phyloP scores from a whole-genome alignment of 2,888 invertebrate species.

The Meta bourneti region DNA sequence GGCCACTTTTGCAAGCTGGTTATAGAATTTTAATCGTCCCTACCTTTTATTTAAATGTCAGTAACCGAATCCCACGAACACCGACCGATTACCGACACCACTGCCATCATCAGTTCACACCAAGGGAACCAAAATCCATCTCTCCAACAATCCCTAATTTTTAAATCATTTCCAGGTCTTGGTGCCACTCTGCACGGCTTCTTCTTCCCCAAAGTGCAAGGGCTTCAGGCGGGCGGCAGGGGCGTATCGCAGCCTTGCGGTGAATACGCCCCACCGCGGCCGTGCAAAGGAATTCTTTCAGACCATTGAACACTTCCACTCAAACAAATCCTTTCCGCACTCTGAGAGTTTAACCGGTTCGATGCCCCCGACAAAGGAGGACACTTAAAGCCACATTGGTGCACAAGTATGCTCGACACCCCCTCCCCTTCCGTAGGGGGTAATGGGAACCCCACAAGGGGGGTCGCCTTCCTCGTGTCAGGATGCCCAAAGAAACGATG shows the following conservation, averaged over 20 bases:
- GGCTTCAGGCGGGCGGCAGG: not conserved
- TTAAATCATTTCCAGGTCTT: too few species aligned
- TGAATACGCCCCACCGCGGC: constrained; percentile 40
- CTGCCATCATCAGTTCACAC: too few species aligned
- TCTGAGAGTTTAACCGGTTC: constrained; percentile 47
- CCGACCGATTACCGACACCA: too few species aligned
- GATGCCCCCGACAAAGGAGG: constrained; percentile 38
- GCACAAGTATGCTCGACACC: not conserved
- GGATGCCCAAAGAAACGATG: constrained; percentile 27
- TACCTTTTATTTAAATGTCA: too few species aligned
- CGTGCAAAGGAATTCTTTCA: constrained; percentile 58
- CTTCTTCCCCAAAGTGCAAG: not conserved
- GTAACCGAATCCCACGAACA: too few species aligned
- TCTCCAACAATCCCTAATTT: too few species aligned
- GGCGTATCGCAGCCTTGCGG: constrained; percentile 39
- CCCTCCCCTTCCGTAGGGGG: not conserved
- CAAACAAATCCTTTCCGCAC: constrained; percentile 53
- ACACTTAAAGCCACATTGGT: constrained; percentile 45
- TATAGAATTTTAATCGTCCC: too few species aligned
- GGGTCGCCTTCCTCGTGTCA: constrained; percentile 11
- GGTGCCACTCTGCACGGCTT: not conserved
- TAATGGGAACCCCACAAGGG: too few species aligned
- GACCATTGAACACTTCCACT: constrained; percentile 59
- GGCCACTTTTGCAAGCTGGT: too few species aligned
- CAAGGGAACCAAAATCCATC: too few species aligned